A percentile compares a stretch with the other conserved stretches of the same genome.
Conservation (phyloP, 2,888 invertebrate species). For the Drosophila anomalata region DNA sequence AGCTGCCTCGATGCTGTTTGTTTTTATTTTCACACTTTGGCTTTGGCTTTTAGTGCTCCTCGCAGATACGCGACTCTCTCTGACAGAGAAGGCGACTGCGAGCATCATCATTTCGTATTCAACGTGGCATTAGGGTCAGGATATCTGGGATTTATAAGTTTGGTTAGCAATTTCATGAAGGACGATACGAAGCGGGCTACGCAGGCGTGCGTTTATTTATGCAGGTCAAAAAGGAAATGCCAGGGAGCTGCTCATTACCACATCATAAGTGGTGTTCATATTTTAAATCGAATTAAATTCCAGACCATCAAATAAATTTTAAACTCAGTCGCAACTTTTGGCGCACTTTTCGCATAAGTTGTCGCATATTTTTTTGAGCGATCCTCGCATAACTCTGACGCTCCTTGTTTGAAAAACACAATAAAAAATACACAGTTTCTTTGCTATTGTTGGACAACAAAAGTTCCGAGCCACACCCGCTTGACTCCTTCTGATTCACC, state of each 20-base stretch:
- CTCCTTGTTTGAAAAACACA: slow-evolving; percentile 25
- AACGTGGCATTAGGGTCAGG: slow-evolving; percentile 81
- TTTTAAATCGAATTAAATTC: slow-evolving; percentile 57
- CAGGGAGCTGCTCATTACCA: slow-evolving; percentile 63
- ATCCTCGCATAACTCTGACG: slow-evolving; percentile 34
- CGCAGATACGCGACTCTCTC: slow-evolving; percentile 31
- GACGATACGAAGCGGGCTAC: not conserved
- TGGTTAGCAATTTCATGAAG: slow-evolving; percentile 69
- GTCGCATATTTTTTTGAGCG: slow-evolving; percentile 36
- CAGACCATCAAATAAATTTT: slow-evolving; percentile 36
- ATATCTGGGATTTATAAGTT: slow-evolving; percentile 81
- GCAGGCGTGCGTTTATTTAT: slow-evolving; percentile 57
- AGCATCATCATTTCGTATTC: slow-evolving; percentile 76
- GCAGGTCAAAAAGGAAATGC: slow-evolving; percentile 47
- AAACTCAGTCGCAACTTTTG: slow-evolving; percentile 39
- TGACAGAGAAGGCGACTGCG: slow-evolving; percentile 16
- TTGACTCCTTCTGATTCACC: slow-evolving; percentile 23
- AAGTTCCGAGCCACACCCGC: slow-evolving; percentile 59
- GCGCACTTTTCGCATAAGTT: slow-evolving; percentile 17
- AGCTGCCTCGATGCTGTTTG: slow-evolving; percentile 57
- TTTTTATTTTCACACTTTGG: slow-evolving; percentile 62
- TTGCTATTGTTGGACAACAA: slow-evolving; percentile 49
- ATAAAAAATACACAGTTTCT: slow-evolving; percentile 16
- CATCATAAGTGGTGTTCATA: slow-evolving; percentile 63
- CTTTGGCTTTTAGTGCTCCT: slow-evolving; percentile 57